phyloP scores from a whole-genome alignment of 2,113 vertebrate genomes.

The Caranx melampygus region DNA sequence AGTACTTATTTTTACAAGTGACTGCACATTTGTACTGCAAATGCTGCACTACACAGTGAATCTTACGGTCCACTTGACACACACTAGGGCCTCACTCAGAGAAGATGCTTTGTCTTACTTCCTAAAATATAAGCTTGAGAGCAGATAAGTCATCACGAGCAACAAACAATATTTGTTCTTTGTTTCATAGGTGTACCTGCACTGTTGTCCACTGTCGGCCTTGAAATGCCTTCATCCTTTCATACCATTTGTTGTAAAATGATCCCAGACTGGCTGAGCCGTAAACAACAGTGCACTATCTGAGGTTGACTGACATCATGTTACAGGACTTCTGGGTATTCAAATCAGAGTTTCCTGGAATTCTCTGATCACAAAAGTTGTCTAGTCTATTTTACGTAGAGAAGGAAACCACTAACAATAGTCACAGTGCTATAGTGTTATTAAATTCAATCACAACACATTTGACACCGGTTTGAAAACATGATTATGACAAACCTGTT shows the following conservation, averaged over 20 bases:
- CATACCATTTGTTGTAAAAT: slow-evolving; percentile 3
- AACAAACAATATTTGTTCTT: not conserved
- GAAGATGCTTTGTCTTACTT: not conserved
- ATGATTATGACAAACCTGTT: slow-evolving; percentile 87
- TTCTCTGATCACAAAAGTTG: not conserved
- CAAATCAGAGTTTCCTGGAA: slow-evolving; percentile 18
- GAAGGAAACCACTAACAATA: not conserved
- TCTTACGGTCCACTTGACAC: not conserved
- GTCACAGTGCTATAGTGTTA: not conserved
- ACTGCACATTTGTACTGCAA: not conserved
- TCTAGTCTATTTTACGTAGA: not conserved
- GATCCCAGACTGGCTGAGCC: not conserved
- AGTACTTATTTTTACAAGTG: not conserved
- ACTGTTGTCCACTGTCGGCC: too few relatives aligned
- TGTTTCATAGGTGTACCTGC: too few relatives aligned
- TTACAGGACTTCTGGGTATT: slow-evolving; percentile 33
- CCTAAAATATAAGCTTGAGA: not conserved
- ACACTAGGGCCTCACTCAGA: not conserved
- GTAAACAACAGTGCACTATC: not conserved
- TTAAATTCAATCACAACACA: not conserved
- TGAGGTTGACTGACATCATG: not conserved
- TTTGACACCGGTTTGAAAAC: not conserved
- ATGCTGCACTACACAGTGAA: not conserved
- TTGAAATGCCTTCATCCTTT: not conserved
- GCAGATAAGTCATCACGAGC: not conserved